Evolutionary conservation across 2,113 vertebrate genomes (phyloP), one percentile per base, ranked within the genome.

Genomic region (Thalassarche chlororhynchos): DNA sequence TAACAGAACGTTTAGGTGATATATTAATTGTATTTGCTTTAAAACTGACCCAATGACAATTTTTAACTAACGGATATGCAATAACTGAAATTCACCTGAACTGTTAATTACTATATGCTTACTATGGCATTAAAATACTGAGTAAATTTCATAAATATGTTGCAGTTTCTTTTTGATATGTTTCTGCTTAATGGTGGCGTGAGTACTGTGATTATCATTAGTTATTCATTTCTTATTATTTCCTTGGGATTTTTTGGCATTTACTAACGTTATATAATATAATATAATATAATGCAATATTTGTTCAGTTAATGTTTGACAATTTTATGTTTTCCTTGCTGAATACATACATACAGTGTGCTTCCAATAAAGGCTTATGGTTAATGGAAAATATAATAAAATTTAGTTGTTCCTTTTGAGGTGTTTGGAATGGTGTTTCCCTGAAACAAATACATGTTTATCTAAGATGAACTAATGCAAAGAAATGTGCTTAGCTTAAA

Each of bases 181-280:
- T 58, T 94, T 93, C 61, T 92, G 46, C 58, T 58, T 89, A 93
- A 91, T 95, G 74, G 44, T 58, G 29, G 12, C 62, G 19, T 46
- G 51, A 87, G 51, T 74, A 62, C 84, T 87, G 44, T 70, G 85
- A 82, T 96, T 96, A 95, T 49, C 40, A 26, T 85, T 72, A 92
- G 69, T 77, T 92, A 49, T 68, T 85, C 1, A 19, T 87, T 91
- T 91, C 31, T 49, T 55, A 44, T 68, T 64, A 62, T 89, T 96
- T 93, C 58, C 78, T 61, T 91, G 89, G 52, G 65, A 47, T 62
- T 88, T 91, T 76, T 91, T 89, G 68, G 28, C 58, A 46, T 84
- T 93, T 94, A 23, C 26, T 80, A 54, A 83, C 77, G 44, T 68
- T 94, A 54, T 79, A 12, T 78, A 89, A 46, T 78, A 47, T 54